These are phyloP conservation scores for Drosophila neotestacea DNA, from an alignment of 2,888 invertebrate genomes.

Conservation along the genomic window DNA sequence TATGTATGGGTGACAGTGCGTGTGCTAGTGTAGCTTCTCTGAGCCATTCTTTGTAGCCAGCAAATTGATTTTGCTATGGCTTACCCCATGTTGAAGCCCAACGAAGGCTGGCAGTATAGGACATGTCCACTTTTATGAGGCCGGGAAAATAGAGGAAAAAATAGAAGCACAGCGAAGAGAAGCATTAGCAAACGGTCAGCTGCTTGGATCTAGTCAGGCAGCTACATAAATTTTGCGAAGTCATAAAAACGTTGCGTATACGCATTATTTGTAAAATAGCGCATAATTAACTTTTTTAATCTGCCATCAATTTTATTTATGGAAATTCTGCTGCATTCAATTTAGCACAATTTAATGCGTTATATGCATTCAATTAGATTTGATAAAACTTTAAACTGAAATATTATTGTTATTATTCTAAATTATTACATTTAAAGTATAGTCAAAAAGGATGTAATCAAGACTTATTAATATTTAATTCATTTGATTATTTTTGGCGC, in stretches of 20 bases:
- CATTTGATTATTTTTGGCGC: neutral
- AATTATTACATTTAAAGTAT: too few species aligned
- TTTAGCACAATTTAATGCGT: neutral
- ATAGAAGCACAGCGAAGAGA: neutral
- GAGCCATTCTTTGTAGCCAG: constrained; percentile 45
- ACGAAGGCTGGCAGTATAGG: constrained; percentile 20
- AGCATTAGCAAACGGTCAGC: neutral
- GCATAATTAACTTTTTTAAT: constrained; percentile 22
- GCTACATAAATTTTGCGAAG: constrained; percentile 43
- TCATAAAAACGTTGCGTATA: constrained; percentile 47
- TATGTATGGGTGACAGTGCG: constrained; percentile 13
- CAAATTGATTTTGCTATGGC: constrained; percentile 72
- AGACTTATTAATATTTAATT: too few species aligned
- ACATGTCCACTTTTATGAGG: constrained; percentile 33
- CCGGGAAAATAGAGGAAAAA: constrained; percentile 5
- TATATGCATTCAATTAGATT: too few species aligned
- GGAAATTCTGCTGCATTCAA: neutral
- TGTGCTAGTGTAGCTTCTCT: constrained; percentile 18
- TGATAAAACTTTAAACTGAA: neutral
- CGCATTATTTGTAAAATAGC: constrained; percentile 30
- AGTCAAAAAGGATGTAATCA: too few species aligned
- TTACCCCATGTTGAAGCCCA: constrained; percentile 39
- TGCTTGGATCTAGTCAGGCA: neutral
- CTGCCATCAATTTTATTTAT: constrained; percentile 3
- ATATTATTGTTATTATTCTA: neutral